Base-by-base conservation (phyloP, 1,140 invertebrate genomes). In the Listronotus bonariensis region DNA sequence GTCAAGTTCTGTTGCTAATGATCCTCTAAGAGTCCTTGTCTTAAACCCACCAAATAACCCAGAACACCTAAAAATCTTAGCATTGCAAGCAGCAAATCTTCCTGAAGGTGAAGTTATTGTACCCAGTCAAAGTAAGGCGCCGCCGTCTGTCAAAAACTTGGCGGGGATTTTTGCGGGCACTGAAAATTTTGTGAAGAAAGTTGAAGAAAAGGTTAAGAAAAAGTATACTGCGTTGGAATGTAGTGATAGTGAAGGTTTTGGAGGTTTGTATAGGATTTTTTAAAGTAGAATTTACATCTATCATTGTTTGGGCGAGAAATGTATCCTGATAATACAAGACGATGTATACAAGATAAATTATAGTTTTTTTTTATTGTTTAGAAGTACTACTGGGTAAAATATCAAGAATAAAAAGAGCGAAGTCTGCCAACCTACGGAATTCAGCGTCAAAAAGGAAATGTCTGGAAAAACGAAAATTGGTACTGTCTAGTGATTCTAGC, bases 231-330 rank as follows among this genome's bases (percentile, higher is more conserved):
- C 77, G 10, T 72, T 84, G 18, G 85, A 88, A 63, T 84, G 85
- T 0, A 88, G 86, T 70, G 87, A 89, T 72, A 88, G 86, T 73
- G 87, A 89, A 73, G 81, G 83, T 48, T 82, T 82, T 43, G 80
- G 78, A 72, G 79, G 82, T 81, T 78, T 71, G 34, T 51, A 51
- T 61, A 31, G 8, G 6, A 6, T 32, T 36, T 9, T n/a, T 48
- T 42, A n/a, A 42, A 7, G 11, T 5, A 42, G 6, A 42, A 42
- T 12, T 12, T 6, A 12, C 14, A 15, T n/a, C n/a, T n/a, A n/a
- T n/a, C n/a, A n/a, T n/a, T n/a, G n/a, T n/a, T n/a, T n/a, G n/a
- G n/a, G n/a, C n/a, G n/a, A n/a, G n/a, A n/a, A n/a, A n/a, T n/a
- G n/a, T n/a, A n/a, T n/a, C n/a, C n/a, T n/a, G n/a, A n/a, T n/a